These are phyloP conservation scores for Scleropages formosus DNA, from an alignment of 2,797 vertebrate species.

Conservation along the genomic window DNA sequence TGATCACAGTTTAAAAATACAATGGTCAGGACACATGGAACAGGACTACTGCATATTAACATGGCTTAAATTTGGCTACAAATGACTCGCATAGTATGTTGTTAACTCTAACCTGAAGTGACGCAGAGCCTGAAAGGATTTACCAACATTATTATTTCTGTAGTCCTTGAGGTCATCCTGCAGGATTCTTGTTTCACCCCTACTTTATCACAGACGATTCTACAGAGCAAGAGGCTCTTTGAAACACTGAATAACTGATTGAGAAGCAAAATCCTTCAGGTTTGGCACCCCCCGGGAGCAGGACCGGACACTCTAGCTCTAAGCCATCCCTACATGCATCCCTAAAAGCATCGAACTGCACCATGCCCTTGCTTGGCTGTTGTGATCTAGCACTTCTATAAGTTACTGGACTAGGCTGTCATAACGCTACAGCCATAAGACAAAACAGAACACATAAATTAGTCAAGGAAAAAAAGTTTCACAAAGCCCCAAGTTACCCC, in stretches of 20 bases:
- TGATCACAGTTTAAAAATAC: not conserved
- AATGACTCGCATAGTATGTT: not conserved
- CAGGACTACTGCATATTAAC: not conserved
- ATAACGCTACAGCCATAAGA: slow-evolving; percentile 1
- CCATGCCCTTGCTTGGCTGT: too few species aligned
- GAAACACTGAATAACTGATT: too few species aligned
- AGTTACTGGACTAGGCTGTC: not conserved
- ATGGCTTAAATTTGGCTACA: not conserved
- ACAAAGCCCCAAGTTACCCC: not conserved
- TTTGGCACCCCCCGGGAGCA: too few species aligned
- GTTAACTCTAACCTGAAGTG: not conserved
- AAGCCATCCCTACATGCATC: not conserved
- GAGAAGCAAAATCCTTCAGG: too few species aligned
- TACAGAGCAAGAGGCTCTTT: too few species aligned
- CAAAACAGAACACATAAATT: not conserved
- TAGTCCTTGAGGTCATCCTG: not conserved
- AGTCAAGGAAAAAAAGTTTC: not conserved
- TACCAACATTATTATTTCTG: not conserved
- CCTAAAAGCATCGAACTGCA: slow-evolving; percentile 1
- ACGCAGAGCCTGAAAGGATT: not conserved
- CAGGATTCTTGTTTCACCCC: too few species aligned
- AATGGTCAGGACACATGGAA: not conserved
- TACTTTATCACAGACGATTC: too few species aligned
- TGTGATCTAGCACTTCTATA: too few species aligned
- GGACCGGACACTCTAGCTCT: too few species aligned